Evolutionary conservation across 2,888 invertebrate species (phyloP).

Genomic region (Macaria notata): DNA sequence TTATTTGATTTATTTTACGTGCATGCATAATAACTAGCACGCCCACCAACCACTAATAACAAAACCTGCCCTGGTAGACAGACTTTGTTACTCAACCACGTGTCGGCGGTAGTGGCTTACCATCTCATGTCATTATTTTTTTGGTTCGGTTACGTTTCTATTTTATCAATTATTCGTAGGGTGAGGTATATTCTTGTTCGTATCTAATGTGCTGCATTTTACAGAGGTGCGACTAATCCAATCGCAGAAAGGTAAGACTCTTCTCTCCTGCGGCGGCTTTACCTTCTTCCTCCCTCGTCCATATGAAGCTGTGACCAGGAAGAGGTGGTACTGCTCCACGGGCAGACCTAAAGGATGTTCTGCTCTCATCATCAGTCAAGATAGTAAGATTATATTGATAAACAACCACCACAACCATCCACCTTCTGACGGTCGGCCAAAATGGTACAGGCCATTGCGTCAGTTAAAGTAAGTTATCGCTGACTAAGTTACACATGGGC

Average conservation of each 20-base stretch:
- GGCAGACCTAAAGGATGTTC: constrained; percentile 37
- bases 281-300: constrained; percentile 33
- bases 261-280: constrained; percentile 31
- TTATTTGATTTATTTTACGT: too few species aligned
- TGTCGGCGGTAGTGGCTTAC: too few species aligned
- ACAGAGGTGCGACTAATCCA: constrained; percentile 20
- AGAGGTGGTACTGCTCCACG: constrained; percentile 41
- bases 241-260: constrained; percentile 35
- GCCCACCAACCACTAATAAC: too few species aligned
- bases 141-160: too few species aligned
- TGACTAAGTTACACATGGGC: too few species aligned
- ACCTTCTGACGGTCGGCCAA: constrained; percentile 4
- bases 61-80: too few species aligned
- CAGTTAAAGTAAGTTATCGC: too few species aligned
- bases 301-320: constrained; percentile 17
- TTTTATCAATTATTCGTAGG: too few species aligned
- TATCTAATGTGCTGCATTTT: background rate
- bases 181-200: background rate
- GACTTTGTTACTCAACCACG: too few species aligned
- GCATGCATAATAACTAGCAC: too few species aligned
- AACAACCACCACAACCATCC: constrained; percentile 26
- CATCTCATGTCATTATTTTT: too few species aligned
- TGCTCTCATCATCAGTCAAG: constrained; percentile 30
- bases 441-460: too few species aligned
- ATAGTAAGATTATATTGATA: constrained; percentile 13